Evolutionary conservation across 2,113 vertebrate species (phyloP), one percentile per base, ranked within the genome.

Genomic region (Oncorhynchus mykiss): DNA sequence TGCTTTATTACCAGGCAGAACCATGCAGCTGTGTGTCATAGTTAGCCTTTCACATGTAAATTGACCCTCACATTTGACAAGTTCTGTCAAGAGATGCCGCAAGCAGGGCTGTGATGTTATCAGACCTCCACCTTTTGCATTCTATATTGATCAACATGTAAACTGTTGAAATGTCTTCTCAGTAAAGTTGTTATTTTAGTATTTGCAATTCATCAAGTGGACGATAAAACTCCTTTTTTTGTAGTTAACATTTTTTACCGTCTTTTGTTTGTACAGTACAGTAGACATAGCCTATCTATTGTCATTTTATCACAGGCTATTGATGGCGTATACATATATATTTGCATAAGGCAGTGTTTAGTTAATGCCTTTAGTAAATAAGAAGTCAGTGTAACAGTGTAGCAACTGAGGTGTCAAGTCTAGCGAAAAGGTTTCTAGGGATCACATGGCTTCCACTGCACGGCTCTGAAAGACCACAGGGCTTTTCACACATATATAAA

Each of bases 361-460:
- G 27, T 67, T 6, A 68, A n/a, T 39, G 18, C 18, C 29, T 34
- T 68, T 67, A 13, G 25, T 29, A 31, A 14, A 68, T 31, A 62
- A 24, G 8, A 67, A 67, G 14, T 67, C 22, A 29, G 1, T 16
- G 20, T 39, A 22, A 11, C n/a, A 4, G 2, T 54, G 11, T 54
- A 16, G 3, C 49, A 49, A 13, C 51, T 67, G 14, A 20, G 9
- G 6, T 59, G 4, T n/a, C 31, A 11, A 68, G 22, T 66, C 71
- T 12, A 80, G 22, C 59, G 20, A 7, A 67, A 29, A 68, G 67
- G 29, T 69, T 74, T 31, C 27, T 49, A 13, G 51, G 34, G 73
- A 48, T 20, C 75, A 81, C 83, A 83, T 72, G 79, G 57, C 64
- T 66, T 72, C 62, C 39, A 25, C 67, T 84, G 76, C 88, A 86